Evolutionary conservation across 2,113 vertebrate species (phyloP), one percentile per base, ranked within the genome.

Genomic region (Xenus cinereus): DNA sequence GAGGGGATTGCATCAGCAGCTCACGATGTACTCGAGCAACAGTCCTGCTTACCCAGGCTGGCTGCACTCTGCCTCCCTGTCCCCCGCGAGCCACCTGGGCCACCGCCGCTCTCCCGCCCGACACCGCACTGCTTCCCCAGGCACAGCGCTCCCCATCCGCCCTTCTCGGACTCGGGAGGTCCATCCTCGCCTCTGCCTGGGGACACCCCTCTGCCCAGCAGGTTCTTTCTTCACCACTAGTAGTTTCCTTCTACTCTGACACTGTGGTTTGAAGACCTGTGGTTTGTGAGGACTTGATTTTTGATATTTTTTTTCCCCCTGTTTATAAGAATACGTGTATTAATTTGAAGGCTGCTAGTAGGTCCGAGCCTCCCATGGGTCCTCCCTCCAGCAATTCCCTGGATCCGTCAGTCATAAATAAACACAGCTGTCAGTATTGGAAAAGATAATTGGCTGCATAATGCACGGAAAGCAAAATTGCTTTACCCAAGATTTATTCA

Each of bases 401-500:
- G 16, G 48, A 37, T 81, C 76, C 43, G 27, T 24, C 18, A 4
- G 21, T 37, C 39, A 46, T 51, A 73, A 78, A 53, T 87, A 91
- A 87, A 67, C 7, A 60, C 14, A 84, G 14, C 24, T 51, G 73
- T 59, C 6, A 0, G 8, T 57, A 63, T 6, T 12, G 17, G 87
- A 68, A 57, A 78, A 91, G 48, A 71, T 89, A 93, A 83, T 83
- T 93, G 89, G 46, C 86, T 75, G 17, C 33, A 35, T 59, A 68
- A 87, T 28, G 71, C 67, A 35, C 17, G 41, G 48, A 88, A 79
- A 53, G 57, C 41, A 64, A 89, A 91, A 87, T 45, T 85, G 54
- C 74, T 69, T 93, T 94, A 71, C 53, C 69, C 5, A 4, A 62
- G 78, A 87, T 89, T 92, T 84, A 93, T 84, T 91, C 17, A 48